Evolutionary conservation across 2,113 vertebrate genomes (phyloP), one percentile per base, ranked within the genome.

Genomic region (Datnioides undecimradiatus): DNA sequence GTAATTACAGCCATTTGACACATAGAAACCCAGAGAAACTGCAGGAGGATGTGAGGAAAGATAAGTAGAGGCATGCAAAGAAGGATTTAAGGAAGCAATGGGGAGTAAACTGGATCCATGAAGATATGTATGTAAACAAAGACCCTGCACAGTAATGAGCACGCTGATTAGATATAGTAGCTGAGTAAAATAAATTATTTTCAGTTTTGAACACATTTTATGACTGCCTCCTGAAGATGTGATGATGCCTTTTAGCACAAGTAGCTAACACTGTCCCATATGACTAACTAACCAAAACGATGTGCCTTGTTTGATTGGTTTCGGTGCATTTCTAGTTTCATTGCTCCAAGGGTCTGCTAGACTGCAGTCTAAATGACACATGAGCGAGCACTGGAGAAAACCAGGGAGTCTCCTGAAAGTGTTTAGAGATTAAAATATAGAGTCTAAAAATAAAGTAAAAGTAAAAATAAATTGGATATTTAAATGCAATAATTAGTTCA

Each of bases 171-270:
- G n/a, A n/a, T n/a, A n/a, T n/a, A n/a, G n/a, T n/a, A n/a, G n/a
- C n/a, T n/a, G n/a, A n/a, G n/a, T n/a, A n/a, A n/a, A n/a, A 8
- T 10, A 46, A 5, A 40, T 27, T 27, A 38, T 13, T 52, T 41
- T 29, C 4, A 40, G 19, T n/a, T n/a, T 41, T 0, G 19, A 34
- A 29, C 73, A 58, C 25, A 25, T 23, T 23, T 38, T 31, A 7
- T 65, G 27, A 46, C 21, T 43, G 13, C 45, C 31, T 55, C 48
- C 41, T 33, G 46, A 76, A 64, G 34, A 74, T 60, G 40, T 41
- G 40, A 55, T 13, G 23, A 60, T 27, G 59, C 6, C 21, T 63
- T 29, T 19, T 8, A n/a, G 19, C 38, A 43, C 16, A 11, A 19
- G 58, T 6, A 60, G 34, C 7, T 25, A 7, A 38, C 12, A 23